These are phyloP conservation scores for Drosophila eohydei DNA, from an alignment of 2,888 invertebrate genomes.

Conservation along the genomic window DNA sequence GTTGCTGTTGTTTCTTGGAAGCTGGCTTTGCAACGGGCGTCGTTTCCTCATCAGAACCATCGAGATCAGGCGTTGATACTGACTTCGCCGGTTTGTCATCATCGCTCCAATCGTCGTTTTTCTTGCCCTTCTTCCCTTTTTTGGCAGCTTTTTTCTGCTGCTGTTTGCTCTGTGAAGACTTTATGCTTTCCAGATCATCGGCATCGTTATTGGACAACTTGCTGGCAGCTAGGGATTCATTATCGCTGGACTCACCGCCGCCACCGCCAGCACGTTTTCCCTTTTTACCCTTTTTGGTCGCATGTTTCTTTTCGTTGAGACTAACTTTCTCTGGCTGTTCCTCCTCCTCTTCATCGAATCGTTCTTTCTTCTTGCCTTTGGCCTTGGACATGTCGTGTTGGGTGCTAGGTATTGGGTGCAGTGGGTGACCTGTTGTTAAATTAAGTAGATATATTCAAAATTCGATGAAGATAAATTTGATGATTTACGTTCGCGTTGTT, in stretches of 20 bases:
- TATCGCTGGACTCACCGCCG: slow-evolving; percentile 86
- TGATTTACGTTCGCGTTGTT: slow-evolving; percentile 28
- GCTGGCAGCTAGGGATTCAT: slow-evolving; percentile 81
- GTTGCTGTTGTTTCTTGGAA: slow-evolving; percentile 54
- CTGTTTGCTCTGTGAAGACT: slow-evolving; percentile 65
- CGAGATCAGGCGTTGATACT: slow-evolving; percentile 30
- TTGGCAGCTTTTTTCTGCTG: slow-evolving; percentile 75
- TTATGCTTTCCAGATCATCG: slow-evolving; percentile 81
- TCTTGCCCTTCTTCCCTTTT: slow-evolving; percentile 85
- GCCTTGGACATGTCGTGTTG: slow-evolving; percentile 65
- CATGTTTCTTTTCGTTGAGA: slow-evolving; percentile 58
- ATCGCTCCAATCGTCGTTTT: slow-evolving; percentile 86
- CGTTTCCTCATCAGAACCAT: slow-evolving; percentile 45
- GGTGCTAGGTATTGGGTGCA: not conserved
- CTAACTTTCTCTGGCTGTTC: slow-evolving; percentile 55
- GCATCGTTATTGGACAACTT: slow-evolving; percentile 70
- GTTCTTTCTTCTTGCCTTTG: slow-evolving; percentile 81
- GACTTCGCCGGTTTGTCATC: slow-evolving; percentile 72
- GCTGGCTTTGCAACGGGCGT: slow-evolving; percentile 39
- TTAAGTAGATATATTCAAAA: not conserved
- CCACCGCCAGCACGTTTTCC: slow-evolving; percentile 83
- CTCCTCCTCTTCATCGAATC: slow-evolving; percentile 79
- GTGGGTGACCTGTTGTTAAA: slow-evolving; percentile 4
- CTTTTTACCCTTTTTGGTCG: slow-evolving; percentile 76
- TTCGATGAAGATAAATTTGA: not conserved